These are phyloP conservation scores for Philaethria dido DNA, from an alignment of 2,888 invertebrate species.

Conservation along the genomic window DNA sequence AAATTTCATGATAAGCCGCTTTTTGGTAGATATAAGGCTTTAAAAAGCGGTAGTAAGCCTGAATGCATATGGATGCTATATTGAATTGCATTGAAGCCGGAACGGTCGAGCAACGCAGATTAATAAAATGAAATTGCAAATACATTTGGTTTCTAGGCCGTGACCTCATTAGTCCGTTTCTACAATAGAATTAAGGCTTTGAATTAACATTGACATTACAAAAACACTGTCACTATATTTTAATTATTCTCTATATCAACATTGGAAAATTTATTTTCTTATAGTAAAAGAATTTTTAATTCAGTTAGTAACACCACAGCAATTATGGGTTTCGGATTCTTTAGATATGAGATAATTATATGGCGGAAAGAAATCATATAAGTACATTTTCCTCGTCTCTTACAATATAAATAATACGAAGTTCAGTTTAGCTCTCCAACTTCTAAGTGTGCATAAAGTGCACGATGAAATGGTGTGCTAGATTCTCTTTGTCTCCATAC, in stretches of 20 bases:
- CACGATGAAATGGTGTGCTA: slow-evolving; percentile 11
- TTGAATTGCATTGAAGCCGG: slow-evolving; percentile 18
- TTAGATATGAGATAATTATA: background rate
- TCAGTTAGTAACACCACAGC: background rate
- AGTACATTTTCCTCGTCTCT: background rate
- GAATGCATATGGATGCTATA: slow-evolving; percentile 12
- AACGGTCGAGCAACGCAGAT: slow-evolving; percentile 20
- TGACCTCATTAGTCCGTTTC: slow-evolving; percentile 21
- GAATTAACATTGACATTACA: background rate
- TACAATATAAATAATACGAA: slow-evolving; percentile 4
- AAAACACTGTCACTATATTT: background rate
- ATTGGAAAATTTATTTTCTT: background rate
- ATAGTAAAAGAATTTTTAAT: background rate
- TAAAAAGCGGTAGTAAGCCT: slow-evolving; percentile 14
- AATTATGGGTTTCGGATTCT: background rate
- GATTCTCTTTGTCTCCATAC: slow-evolving; percentile 13
- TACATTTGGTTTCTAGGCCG: slow-evolving; percentile 31
- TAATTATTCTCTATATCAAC: background rate
- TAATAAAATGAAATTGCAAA: slow-evolving; percentile 30
- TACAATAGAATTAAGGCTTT: slow-evolving; percentile 20
- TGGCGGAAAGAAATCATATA: background rate
- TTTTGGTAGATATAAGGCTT: slow-evolving; percentile 9
- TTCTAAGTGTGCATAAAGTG: slow-evolving; percentile 8
- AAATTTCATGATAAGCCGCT: background rate
- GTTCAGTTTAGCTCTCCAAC: background rate